phyloP scores from a whole-genome alignment of 2,113 vertebrate species.

The Capra hircus region DNA sequence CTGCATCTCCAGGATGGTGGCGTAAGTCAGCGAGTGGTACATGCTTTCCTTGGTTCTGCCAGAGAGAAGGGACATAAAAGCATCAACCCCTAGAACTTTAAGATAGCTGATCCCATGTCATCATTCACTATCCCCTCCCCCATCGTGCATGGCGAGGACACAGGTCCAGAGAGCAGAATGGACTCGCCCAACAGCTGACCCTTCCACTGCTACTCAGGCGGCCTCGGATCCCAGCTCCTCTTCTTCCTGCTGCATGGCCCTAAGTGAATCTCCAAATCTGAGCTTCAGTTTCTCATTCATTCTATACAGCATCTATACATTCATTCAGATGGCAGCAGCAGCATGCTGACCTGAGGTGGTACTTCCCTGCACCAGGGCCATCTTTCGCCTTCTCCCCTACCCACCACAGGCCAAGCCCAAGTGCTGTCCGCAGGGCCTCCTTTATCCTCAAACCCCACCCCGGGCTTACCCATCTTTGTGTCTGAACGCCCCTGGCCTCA shows the following conservation, averaged over 20 bases:
- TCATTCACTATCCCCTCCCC: background rate
- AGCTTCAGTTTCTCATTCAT: background rate
- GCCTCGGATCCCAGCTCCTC: background rate
- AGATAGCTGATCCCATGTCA: background rate
- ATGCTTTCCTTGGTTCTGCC: constrained; percentile 95
- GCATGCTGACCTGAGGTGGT: rapidly evolving
- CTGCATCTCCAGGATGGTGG: constrained; percentile 98
- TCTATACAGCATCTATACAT: background rate
- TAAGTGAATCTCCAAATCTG: background rate
- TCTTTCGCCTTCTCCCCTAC: background rate
- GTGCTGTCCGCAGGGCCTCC: background rate
- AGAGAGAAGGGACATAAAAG: constrained; percentile 24
- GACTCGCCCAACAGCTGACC: background rate
- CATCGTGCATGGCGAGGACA: background rate
- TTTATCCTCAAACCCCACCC: background rate
- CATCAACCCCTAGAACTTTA: background rate
- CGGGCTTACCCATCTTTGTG: background rate
- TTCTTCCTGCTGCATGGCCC: background rate
- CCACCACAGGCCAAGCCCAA: background rate
- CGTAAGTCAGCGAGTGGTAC: constrained; percentile 96
- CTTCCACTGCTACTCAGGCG: background rate
- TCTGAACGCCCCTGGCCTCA: background rate
- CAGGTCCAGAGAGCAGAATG: background rate
- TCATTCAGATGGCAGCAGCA: background rate
- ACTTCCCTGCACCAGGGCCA: background rate